phyloP scores from a whole-genome alignment of 2,797 vertebrate genomes.

The Enteromius mattozi region DNA sequence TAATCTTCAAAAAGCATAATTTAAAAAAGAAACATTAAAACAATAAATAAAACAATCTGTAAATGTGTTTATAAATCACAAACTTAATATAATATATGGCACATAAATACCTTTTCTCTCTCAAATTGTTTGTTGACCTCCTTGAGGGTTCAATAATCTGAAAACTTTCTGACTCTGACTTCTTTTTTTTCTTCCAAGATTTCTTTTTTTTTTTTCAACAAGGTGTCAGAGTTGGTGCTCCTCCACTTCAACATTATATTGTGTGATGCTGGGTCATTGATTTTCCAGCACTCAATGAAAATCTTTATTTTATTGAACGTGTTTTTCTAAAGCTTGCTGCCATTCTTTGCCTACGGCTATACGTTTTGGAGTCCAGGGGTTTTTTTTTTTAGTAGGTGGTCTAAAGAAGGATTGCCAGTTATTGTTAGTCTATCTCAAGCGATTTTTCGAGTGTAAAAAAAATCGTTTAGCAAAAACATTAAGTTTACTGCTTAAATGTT shows the following conservation, averaged over 20 bases:
- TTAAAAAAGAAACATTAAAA: not conserved
- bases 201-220: not conserved
- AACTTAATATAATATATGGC: not conserved
- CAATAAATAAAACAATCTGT: not conserved
- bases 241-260: not conserved
- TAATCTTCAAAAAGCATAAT: not conserved
- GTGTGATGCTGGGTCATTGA: not conserved
- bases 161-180: not conserved
- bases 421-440: not conserved
- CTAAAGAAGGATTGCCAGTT: too few relatives aligned
- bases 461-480: not conserved
- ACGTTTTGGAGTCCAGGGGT: not conserved
- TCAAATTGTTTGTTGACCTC: not conserved
- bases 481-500: not conserved
- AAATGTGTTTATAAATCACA: not conserved
- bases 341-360: not conserved
- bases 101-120: not conserved
- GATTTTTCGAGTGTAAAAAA: not conserved
- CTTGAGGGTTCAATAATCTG: not conserved
- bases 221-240: not conserved
- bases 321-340: not conserved
- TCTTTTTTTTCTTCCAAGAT: not conserved
- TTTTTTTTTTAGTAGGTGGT: not conserved
- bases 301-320: not conserved
- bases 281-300: not conserved